Conservation (phyloP, 2,888 invertebrate species). For the Strigamia crassipes region DNA sequence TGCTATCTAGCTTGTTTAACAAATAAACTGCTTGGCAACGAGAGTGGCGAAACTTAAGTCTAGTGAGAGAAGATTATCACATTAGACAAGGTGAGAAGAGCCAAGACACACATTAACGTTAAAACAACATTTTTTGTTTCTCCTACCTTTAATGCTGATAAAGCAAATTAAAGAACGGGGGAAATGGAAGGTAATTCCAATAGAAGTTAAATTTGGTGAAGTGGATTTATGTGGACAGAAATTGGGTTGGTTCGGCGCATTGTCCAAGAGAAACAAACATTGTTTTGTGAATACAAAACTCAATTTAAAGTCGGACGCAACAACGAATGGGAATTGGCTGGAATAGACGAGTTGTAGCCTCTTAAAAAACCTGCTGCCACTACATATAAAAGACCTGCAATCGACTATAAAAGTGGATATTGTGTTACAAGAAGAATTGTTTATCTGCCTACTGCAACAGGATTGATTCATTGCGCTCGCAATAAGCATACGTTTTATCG, state of each 20-base stretch:
- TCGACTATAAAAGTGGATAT: conserved; percentile 30
- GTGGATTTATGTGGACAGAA: neutral
- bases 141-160: neutral
- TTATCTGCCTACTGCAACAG: neutral
- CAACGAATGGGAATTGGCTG: conserved; percentile 15
- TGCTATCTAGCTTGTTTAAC: neutral
- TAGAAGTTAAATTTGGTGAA: conserved; percentile 1
- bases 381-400: conserved; percentile 20
- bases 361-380: conserved; percentile 25
- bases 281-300: conserved; percentile 3
- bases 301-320: conserved; percentile 28
- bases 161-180: neutral
- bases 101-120: neutral
- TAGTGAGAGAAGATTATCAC: conserved; percentile 1
- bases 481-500: conserved; percentile 36
- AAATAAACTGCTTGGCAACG: neutral
- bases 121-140: neutral
- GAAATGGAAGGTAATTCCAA: neutral
- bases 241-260: neutral
- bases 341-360: conserved; percentile 32
- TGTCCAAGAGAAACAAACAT: neutral
- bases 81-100: conserved; percentile 12
- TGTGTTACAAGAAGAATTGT: conserved; percentile 8
- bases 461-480: conserved; percentile 35
- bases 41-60: neutral